Conservation (phyloP, 2,888 invertebrate genomes). For the Achlya flavicornis region DNA sequence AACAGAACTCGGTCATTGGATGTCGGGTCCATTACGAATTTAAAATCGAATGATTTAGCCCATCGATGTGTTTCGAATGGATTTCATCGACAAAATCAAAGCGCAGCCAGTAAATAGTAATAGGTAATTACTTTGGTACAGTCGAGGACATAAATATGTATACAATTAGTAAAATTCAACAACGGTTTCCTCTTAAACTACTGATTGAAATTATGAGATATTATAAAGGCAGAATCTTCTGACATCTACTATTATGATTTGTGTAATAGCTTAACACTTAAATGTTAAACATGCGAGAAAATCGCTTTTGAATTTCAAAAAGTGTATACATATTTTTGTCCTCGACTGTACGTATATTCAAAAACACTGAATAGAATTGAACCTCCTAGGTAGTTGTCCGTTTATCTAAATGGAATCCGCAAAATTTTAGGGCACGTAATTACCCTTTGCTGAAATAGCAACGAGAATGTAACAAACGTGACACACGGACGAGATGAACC, state of each 20-base stretch:
- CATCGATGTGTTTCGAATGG: background rate
- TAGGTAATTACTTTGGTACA: background rate
- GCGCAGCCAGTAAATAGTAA: background rate
- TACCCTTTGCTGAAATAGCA: constrained; percentile 12
- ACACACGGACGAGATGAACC: background rate
- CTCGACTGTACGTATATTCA: background rate
- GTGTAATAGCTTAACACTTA: no score
- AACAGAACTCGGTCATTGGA: background rate
- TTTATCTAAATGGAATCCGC: constrained; percentile 28
- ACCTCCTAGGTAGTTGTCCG: constrained; percentile 14
- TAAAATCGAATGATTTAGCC: background rate
- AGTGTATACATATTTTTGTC: no score
- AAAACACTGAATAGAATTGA: constrained; percentile 14
- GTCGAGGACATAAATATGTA: no score
- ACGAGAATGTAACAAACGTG: constrained; percentile 6
- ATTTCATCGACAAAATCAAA: background rate
- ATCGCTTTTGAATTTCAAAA: no score
- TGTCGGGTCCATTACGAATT: background rate
- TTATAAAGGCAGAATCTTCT: no score
- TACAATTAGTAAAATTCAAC: no score
- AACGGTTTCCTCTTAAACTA: no score
- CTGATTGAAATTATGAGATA: no score
- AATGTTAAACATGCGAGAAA: no score
- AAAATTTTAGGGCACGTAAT: constrained; percentile 20
- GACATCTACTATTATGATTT: no score